These are phyloP conservation scores for Brachyptera putata DNA, from an alignment of 2,888 invertebrate species.

Conservation along the genomic window DNA sequence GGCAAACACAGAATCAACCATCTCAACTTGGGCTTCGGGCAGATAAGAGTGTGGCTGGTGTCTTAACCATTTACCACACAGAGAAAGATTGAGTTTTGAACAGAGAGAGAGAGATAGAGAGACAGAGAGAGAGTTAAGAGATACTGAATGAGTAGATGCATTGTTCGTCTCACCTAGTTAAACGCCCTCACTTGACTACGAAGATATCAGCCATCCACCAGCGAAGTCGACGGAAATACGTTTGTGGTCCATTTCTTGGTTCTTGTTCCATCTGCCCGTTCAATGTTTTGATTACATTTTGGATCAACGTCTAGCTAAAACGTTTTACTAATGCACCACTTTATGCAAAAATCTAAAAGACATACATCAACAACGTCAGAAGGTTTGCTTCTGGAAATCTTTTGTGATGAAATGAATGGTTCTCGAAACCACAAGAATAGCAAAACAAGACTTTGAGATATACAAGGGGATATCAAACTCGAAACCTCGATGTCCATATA, in stretches of 20 bases:
- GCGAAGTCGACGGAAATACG: neutral
- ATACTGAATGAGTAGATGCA: neutral
- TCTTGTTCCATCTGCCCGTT: neutral
- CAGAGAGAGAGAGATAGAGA: too few relatives aligned
- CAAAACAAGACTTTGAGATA: constrained; percentile 30
- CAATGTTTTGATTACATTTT: constrained; percentile 24
- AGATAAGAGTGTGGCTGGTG: neutral
- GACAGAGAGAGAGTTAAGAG: neutral
- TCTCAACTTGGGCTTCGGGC: neutral
- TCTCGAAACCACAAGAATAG: constrained; percentile 23
- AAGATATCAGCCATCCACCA: too few relatives aligned
- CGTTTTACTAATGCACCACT: constrained; percentile 27
- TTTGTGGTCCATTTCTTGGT: neutral
- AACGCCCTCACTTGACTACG: neutral
- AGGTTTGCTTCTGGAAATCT: constrained; percentile 25
- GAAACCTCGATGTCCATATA: constrained; percentile 25
- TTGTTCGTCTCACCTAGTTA: neutral
- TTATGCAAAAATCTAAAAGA: constrained; percentile 31
- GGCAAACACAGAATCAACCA: neutral
- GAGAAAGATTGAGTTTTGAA: too few relatives aligned
- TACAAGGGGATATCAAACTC: constrained; percentile 27
- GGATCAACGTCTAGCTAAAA: constrained; percentile 24
- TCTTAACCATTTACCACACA: too few relatives aligned
- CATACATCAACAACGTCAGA: constrained; percentile 29
- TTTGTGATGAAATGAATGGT: constrained; percentile 30